These are phyloP conservation scores for Stichodactyla mertensii DNA, from an alignment of 64 coral and sea anemone genomes.

Conservation along the genomic window DNA sequence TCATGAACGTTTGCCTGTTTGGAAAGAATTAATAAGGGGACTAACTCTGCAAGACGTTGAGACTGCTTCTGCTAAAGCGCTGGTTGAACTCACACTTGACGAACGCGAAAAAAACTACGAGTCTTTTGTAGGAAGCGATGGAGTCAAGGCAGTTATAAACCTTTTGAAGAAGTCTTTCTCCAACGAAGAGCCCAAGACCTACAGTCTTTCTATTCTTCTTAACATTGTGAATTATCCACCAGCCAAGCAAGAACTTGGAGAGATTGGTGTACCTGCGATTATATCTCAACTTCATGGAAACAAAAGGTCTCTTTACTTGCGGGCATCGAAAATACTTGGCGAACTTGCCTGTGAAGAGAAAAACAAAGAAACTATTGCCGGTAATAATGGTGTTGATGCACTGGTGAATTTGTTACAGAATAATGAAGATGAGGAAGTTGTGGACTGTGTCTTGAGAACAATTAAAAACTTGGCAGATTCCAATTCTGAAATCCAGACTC, in stretches of 20 bases:
- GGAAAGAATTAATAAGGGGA: slow-evolving; percentile 52
- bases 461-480: slow-evolving; percentile 63
- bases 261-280: slow-evolving; percentile 46
- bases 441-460: slow-evolving; percentile 57
- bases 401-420: slow-evolving; percentile 56
- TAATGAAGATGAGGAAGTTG: slow-evolving; percentile 74
- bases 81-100: slow-evolving; percentile 61
- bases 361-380: slow-evolving; percentile 67
- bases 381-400: slow-evolving; percentile 71
- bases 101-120: slow-evolving; percentile 37
- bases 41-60: slow-evolving; percentile 50
- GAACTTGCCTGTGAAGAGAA: slow-evolving; percentile 41
- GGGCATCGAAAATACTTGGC: slow-evolving; percentile 59
- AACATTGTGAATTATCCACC: slow-evolving; percentile 48
- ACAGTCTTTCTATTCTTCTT: slow-evolving; percentile 54
- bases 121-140: slow-evolving; percentile 49
- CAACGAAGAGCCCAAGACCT: slow-evolving; percentile 57
- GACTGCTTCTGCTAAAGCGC: slow-evolving; percentile 42
- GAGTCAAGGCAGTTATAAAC: slow-evolving; percentile 41
- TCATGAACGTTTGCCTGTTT: slow-evolving; percentile 59
- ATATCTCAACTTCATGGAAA: slow-evolving; percentile 47
- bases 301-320: slow-evolving; percentile 61
- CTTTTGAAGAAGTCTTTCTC: slow-evolving; percentile 50
- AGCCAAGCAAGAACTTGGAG: slow-evolving; percentile 41
- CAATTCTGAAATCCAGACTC: slow-evolving; percentile 68